Conservation (phyloP, 2,797 vertebrate species). For the Rhincodon typus region DNA sequence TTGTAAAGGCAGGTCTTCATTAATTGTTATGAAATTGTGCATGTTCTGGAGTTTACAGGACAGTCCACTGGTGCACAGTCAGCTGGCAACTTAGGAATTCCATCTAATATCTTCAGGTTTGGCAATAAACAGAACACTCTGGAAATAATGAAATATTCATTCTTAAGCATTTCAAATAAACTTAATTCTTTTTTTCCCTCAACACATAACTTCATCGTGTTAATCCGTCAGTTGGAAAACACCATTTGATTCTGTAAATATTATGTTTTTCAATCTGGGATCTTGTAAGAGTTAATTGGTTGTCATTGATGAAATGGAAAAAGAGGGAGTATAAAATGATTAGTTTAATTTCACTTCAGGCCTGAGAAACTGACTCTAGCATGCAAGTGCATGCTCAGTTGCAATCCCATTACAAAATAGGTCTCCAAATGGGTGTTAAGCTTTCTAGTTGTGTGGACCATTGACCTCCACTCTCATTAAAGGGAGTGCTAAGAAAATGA, state of each 20-base stretch:
- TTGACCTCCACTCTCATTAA: not conserved
- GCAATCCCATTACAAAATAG: not conserved
- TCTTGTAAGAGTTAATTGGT: not conserved
- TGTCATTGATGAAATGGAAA: not conserved
- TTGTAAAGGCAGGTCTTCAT: not conserved
- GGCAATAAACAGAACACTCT: slow-evolving; percentile 91
- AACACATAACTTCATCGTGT: not conserved
- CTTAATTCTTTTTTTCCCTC: not conserved
- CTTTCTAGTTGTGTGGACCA: not conserved
- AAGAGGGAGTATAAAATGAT: not conserved
- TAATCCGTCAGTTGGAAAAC: not conserved
- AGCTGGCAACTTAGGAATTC: slow-evolving; percentile 79
- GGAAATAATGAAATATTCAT: slow-evolving; percentile 43
- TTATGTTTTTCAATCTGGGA: not conserved
- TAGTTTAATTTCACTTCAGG: not conserved
- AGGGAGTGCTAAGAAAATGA: not conserved
- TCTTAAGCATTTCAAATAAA: not conserved
- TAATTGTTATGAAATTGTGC: slow-evolving; percentile 66
- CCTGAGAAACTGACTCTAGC: not conserved
- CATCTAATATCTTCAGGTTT: slow-evolving; percentile 86
- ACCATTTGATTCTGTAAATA: not conserved
- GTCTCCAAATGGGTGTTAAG: not conserved
- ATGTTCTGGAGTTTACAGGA: slow-evolving; percentile 63
- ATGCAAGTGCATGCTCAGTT: not conserved
- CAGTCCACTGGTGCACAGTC: slow-evolving; percentile 59